Evolutionary conservation across 2,888 invertebrate species (phyloP).

Genomic region (Macaria liturata): DNA sequence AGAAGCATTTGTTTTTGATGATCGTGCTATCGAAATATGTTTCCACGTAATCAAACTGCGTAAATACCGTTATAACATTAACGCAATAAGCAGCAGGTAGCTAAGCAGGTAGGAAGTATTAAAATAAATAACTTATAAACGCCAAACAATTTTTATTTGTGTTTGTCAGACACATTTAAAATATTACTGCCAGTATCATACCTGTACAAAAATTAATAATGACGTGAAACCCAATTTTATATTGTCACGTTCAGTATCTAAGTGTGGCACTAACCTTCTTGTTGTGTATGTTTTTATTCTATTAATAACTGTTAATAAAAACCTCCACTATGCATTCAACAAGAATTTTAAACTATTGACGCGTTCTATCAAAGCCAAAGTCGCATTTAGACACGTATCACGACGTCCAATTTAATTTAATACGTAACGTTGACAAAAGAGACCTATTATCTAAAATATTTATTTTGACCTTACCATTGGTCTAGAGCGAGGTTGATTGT

Average conservation of each 20-base stretch:
- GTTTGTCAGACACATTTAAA: no score
- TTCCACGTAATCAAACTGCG: no score
- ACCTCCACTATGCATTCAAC: neutral
- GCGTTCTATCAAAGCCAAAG: no score
- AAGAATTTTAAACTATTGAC: neutral
- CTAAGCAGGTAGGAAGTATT: no score
- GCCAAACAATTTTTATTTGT: no score
- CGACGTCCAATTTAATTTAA: slow-evolving; percentile 20
- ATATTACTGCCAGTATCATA: no score
- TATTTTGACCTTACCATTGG: slow-evolving; percentile 24
- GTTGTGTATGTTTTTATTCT: slow-evolving; percentile 1
- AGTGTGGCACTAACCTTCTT: slow-evolving; percentile 10
- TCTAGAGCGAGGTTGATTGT: slow-evolving; percentile 28
- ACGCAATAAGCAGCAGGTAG: no score
- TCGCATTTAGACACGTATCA: slow-evolving; percentile 17
- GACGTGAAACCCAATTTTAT: slow-evolving; percentile 4
- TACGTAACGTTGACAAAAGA: slow-evolving; percentile 27
- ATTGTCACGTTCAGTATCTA: neutral
- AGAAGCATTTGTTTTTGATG: no score
- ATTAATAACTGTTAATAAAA: slow-evolving; percentile 5
- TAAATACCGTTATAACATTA: no score
- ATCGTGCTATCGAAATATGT: no score
- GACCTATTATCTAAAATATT: neutral
- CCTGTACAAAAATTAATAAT: neutral
- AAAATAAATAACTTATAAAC: no score